Evolutionary conservation across 2,113 vertebrate genomes (phyloP).

Genomic region (Formicarius rufipectus): DNA sequence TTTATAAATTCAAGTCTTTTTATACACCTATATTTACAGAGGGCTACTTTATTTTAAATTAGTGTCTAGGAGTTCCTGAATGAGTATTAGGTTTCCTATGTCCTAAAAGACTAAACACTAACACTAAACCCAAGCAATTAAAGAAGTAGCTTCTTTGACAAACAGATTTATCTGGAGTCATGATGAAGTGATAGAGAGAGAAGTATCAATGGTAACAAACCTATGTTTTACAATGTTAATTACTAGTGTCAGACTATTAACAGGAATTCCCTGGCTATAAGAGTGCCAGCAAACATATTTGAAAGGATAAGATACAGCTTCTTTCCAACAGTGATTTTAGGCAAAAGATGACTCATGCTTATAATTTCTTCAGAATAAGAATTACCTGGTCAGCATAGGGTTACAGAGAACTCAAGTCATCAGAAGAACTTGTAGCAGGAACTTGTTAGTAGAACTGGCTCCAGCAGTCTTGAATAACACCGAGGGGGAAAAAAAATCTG

Average conservation of each 20-base stretch:
- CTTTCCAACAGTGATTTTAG: not conserved
- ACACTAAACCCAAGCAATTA: not conserved
- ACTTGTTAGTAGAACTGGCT: not conserved
- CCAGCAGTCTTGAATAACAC: not conserved
- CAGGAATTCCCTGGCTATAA: not conserved
- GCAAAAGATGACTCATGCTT: not conserved
- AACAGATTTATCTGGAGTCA: not conserved
- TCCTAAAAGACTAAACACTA: not conserved
- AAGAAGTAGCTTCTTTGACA: not conserved
- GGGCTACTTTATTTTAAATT: not conserved
- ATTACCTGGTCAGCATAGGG: not conserved
- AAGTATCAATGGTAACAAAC: not conserved
- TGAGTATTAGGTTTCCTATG: not conserved
- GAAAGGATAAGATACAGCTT: not conserved
- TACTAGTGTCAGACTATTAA: not conserved
- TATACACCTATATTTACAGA: not conserved
- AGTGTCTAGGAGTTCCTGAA: not conserved
- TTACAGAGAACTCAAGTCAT: not conserved
- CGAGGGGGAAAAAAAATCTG: not conserved
- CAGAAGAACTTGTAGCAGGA: not conserved
- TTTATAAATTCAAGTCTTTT: not conserved
- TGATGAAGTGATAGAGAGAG: not conserved
- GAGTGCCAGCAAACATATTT: not conserved
- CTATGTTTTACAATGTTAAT: not conserved
- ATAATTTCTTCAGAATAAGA: not conserved